phyloP scores from a whole-genome alignment of 2,113 vertebrate genomes.

The Dryoscopus gambensis region DNA sequence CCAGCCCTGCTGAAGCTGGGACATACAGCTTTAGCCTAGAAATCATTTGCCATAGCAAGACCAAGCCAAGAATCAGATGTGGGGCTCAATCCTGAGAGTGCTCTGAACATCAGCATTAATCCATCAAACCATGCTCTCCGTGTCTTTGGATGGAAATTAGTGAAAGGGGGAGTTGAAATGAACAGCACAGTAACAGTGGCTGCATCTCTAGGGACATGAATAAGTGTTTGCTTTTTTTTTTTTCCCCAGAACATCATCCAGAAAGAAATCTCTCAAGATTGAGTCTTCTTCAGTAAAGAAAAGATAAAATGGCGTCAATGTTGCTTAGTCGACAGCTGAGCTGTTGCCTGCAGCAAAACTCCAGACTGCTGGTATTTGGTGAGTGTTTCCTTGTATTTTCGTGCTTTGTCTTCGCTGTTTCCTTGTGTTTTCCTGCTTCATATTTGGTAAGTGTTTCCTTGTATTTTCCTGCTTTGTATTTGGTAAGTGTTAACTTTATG shows the following conservation, averaged over 20 bases:
- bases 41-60: not conserved
- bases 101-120: not conserved
- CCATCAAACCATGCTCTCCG: not conserved
- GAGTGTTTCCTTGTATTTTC: conserved; percentile 9
- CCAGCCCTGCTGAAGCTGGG: not conserved
- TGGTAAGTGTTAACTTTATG: conserved; percentile 38
- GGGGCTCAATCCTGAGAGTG: not conserved
- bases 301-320: conserved; percentile 78
- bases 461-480: not conserved
- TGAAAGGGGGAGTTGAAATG: not conserved
- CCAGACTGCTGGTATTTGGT: conserved; percentile 75
- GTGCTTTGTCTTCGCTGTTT: not conserved
- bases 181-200: not conserved
- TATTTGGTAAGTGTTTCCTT: no score
- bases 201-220: not conserved
- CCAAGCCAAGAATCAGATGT: not conserved
- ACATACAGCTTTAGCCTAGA: not conserved
- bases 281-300: not conserved
- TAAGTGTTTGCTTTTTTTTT: not conserved
- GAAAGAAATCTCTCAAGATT: not conserved
- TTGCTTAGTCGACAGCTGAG: conserved; percentile 78
- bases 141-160: not conserved
- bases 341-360: conserved; percentile 73
- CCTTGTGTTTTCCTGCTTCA: no score
- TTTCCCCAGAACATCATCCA: not conserved